Percentiles rank a stretch among this genome's conserved stretches.
Conservation (phyloP, 2,797 vertebrate species). For the Pogonophryne albipinna region DNA sequence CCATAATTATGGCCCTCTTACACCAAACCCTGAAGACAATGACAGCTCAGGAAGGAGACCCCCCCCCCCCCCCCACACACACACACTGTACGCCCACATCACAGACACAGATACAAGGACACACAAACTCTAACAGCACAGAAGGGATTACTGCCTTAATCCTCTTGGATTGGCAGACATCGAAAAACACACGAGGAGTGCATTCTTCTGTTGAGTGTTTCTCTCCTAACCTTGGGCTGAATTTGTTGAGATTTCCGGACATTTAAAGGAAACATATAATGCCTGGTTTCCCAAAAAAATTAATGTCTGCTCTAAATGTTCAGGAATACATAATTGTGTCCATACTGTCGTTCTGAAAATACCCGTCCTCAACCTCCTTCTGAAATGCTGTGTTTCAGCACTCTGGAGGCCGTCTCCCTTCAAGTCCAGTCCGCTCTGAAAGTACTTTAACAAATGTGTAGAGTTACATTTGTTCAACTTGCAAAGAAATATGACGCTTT, state of each 20-base stretch:
- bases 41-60: constrained; percentile 56
- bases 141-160: constrained; percentile 26
- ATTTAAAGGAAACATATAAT: no score
- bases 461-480: not conserved
- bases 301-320: no score
- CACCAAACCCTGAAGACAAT: constrained; percentile 66
- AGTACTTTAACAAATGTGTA: not conserved
- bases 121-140: constrained; percentile 41
- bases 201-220: not conserved
- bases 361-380: no score
- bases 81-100: constrained; percentile 39
- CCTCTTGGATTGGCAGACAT: constrained; percentile 17
- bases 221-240: no score
- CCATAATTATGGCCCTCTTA: constrained; percentile 60
- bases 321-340: no score
- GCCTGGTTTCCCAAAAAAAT: no score
- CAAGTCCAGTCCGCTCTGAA: not conserved
- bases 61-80: not conserved
- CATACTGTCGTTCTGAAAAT: no score
- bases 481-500: not conserved
- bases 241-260: not conserved
- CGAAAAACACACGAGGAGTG: not conserved
- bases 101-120: constrained; percentile 45
- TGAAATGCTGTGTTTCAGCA: no score
- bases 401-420: no score